A percentile compares a stretch with the other conserved stretches of the same genome.
These are phyloP conservation scores for Poecilia latipinna DNA, from an alignment of 2,113 vertebrate species.

Conservation along the genomic window DNA sequence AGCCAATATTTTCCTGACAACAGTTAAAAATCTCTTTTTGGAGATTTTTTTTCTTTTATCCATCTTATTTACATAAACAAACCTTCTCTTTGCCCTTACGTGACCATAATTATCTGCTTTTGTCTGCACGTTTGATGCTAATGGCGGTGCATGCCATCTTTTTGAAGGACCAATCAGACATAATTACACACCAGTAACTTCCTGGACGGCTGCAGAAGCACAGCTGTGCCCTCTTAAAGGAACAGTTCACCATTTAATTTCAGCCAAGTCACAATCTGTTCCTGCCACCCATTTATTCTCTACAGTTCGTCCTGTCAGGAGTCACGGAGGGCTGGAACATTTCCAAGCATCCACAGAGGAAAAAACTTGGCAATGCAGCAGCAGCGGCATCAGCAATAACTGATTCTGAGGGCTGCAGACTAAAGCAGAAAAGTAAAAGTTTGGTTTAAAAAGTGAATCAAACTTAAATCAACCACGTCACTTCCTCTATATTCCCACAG, in stretches of 20 bases:
- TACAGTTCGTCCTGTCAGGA: not conserved
- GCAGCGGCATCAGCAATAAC: not conserved
- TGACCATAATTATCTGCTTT: not conserved
- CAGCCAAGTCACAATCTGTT: constrained; percentile 14
- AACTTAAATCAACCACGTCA: not conserved
- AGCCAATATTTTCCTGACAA: not conserved
- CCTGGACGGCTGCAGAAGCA: constrained; percentile 53
- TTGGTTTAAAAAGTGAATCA: not conserved
- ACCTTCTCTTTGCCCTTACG: constrained; percentile 2
- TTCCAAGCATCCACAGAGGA: constrained; percentile 20
- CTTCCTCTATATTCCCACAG: too few relatives aligned
- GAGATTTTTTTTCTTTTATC: too few relatives aligned
- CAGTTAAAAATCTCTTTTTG: not conserved
- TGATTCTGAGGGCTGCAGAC: not conserved
- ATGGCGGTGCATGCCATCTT: constrained; percentile 54
- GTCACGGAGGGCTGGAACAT: constrained; percentile 2
- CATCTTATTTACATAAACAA: too few relatives aligned
- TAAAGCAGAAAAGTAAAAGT: not conserved
- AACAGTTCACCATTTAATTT: constrained; percentile 43
- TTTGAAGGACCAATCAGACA: constrained; percentile 62
- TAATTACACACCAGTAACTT: constrained; percentile 70
- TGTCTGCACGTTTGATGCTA: constrained; percentile 10
- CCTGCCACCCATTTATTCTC: not conserved
- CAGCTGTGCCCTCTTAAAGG: constrained; percentile 69
- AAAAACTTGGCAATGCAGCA: not conserved